phyloP scores from a whole-genome alignment of 2,797 vertebrate species.

The Takifugu ocellatus region DNA sequence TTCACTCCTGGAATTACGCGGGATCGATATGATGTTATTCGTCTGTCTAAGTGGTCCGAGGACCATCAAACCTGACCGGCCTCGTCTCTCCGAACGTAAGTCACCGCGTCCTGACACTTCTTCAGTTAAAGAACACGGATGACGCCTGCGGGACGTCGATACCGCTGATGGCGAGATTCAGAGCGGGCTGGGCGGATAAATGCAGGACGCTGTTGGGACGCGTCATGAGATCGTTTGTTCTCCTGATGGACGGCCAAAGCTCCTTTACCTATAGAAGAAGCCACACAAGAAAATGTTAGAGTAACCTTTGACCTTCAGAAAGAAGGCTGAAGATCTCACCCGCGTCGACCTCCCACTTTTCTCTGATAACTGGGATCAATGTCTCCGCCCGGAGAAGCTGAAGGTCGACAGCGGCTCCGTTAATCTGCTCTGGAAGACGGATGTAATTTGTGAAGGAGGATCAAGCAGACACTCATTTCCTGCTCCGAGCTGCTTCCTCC shows the following conservation, averaged over 20 bases:
- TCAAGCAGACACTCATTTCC: conserved; percentile 47
- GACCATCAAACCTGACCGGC: neutral
- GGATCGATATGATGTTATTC: conserved; percentile 52
- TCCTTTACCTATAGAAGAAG: no score
- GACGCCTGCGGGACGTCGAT: no score
- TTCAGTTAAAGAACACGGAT: no score
- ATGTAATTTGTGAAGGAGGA: conserved; percentile 39
- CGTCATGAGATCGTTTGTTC: neutral
- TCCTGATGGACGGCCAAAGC: no score
- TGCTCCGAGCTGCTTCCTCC: conserved; percentile 5
- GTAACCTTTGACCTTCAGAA: no score
- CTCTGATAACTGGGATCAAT: conserved; percentile 24
- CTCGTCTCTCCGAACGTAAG: conserved; percentile 6
- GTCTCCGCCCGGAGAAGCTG: conserved; percentile 11
- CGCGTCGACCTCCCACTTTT: no score
- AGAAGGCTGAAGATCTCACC: no score
- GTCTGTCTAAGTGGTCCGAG: conserved; percentile 26
- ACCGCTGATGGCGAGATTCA: neutral
- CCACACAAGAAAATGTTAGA: no score
- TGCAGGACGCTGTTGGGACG: neutral
- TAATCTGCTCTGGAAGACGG: conserved; percentile 41
- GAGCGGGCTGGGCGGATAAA: neutral
- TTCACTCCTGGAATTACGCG: conserved; percentile 40
- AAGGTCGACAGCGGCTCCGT: conserved; percentile 8
- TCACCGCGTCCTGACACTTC: conserved; percentile 2